Evolutionary conservation across 2,888 invertebrate species (phyloP), one percentile per base, ranked within the genome.

Genomic region (Chesias legatella): DNA sequence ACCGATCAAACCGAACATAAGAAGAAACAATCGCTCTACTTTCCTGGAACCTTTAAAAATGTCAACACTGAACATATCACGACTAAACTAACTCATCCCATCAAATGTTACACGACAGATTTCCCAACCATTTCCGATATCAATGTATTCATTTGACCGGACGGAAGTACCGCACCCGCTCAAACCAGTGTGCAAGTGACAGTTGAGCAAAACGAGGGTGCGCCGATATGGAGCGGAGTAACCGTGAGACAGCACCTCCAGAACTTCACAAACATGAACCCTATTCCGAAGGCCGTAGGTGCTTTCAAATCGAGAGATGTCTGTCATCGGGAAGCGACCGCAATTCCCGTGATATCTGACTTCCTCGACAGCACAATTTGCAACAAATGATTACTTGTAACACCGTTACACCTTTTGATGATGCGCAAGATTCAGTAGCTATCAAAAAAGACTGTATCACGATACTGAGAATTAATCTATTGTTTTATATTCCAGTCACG

Each of bases 121-220:
- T 50, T 43, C 36, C 26, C 30, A 41, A 32, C 32, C 13, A 31
- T 6, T 10, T 30, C 8, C 33, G 29, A 41, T 34, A 47, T 49
- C 51, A 43, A 51, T 54, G 48, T 33, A 9, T 48, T 23, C 46
- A 39, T 32, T n/a, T n/a, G 48, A 39, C 48, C 43, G 54, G 51
- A 48, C 52, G 63, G 63, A 65, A 59, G 51, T 43, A 55, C 56
- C 61, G 47, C 61, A 37, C 63, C 63, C 56, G 57, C 41, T 58
- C 52, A 47, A 48, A 44, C 53, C 56, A 41, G 47, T 52, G 44
- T 52, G 51, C 48, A 51, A 50, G 59, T 54, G 66, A 60, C 57
- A 59, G 60, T 69, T 62, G 59, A 56, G 64, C 59, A 63, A 69
- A 45, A 44, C 59, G 42, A 51, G 67, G 70, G 68, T 63, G 65